Conservation (phyloP, 2,797 vertebrate genomes). For the Enteromius unitaeniatus region DNA sequence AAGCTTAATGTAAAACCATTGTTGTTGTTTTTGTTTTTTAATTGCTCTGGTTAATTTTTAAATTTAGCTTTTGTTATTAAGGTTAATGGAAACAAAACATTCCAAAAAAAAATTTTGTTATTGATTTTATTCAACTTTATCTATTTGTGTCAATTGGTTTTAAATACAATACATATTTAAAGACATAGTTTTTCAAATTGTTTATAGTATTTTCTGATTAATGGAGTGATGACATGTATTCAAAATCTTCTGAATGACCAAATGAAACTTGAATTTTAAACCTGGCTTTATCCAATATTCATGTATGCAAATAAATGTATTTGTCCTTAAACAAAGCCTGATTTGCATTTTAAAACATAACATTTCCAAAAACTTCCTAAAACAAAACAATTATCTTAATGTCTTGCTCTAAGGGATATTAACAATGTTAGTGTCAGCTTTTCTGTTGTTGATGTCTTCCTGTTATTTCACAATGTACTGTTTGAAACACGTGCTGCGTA, state of each 20-base stretch:
- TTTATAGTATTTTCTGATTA: not conserved
- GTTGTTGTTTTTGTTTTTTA: not conserved
- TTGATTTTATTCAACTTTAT: not conserved
- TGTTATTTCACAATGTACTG: slow-evolving; percentile 9
- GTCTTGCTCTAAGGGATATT: not conserved
- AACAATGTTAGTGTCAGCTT: not conserved
- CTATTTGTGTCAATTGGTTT: not conserved
- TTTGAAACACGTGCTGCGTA: not conserved
- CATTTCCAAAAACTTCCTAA: not conserved
- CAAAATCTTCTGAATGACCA: not conserved
- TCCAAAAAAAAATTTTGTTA: not conserved
- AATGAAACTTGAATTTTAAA: not conserved
- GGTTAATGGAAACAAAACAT: not conserved
- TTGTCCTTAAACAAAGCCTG: not conserved
- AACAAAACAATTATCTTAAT: not conserved
- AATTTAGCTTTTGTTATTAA: not conserved
- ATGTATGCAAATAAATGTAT: not conserved
- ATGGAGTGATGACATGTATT: not conserved
- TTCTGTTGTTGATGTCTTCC: slow-evolving; percentile 7
- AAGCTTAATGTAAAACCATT: not conserved
- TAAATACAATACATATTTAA: not conserved
- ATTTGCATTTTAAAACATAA: not conserved
- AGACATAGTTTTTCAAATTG: not conserved
- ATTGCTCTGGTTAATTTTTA: not conserved
- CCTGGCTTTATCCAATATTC: not conserved